A percentile compares a stretch with the other conserved stretches of the same genome.
These are phyloP conservation scores for Rhysida immarginata DNA, from an alignment of 1,140 invertebrate genomes.

Conservation along the genomic window DNA sequence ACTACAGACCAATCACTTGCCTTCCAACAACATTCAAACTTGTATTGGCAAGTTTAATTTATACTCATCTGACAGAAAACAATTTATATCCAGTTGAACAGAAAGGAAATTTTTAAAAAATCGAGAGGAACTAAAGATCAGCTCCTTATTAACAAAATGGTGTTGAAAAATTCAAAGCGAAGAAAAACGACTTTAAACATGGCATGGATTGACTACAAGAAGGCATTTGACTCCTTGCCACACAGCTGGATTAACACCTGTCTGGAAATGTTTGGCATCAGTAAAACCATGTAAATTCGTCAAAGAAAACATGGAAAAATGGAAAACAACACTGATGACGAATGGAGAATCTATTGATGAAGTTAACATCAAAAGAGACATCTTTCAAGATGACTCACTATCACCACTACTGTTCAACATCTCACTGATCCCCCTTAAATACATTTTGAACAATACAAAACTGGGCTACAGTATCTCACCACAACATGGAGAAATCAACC, in stretches of 20 bases:
- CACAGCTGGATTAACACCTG: neutral
- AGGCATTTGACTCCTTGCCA: neutral
- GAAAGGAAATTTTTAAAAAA: neutral
- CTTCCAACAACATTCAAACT: neutral
- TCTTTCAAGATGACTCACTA: neutral
- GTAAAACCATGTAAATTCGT: neutral
- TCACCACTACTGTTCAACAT: neutral
- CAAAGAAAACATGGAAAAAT: neutral
- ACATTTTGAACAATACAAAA: neutral
- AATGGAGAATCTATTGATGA: neutral
- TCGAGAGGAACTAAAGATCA: neutral
- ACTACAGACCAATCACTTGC: neutral
- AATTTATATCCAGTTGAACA: neutral
- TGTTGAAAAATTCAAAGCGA: neutral
- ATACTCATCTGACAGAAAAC: neutral
- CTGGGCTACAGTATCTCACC: neutral
- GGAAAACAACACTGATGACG: neutral
- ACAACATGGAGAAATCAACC: neutral
- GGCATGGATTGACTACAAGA: neutral
- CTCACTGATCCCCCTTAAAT: neutral
- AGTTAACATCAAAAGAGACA: neutral
- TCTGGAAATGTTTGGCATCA: neutral
- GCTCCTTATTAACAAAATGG: neutral
- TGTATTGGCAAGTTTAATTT: neutral
- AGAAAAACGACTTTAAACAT: neutral